Conservation (phyloP, 1,140 invertebrate species). For the Drosophila yakuba region DNA sequence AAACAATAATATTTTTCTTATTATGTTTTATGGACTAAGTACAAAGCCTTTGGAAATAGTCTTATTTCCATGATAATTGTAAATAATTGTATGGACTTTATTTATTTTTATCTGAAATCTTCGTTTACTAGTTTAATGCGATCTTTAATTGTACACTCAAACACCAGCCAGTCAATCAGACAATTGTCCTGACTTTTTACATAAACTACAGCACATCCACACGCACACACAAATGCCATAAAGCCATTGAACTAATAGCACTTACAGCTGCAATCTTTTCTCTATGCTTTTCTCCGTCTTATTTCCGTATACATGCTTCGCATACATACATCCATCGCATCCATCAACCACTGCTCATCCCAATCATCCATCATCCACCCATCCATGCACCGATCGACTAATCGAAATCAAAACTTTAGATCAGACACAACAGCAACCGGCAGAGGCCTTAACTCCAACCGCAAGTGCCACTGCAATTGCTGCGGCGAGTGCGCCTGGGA, state of each 20-base stretch:
- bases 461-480: conserved; percentile 41
- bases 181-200: conserved; percentile 2
- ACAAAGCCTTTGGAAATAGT: background rate
- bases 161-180: conserved; percentile 63
- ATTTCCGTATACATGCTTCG: conserved; percentile 22
- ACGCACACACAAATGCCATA: conserved; percentile 26
- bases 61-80: background rate
- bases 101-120: conserved; percentile 17
- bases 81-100: conserved; percentile 11
- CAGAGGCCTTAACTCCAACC: conserved; percentile 63
- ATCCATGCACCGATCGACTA: conserved; percentile 56
- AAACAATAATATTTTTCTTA: too few relatives aligned
- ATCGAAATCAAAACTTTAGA: conserved; percentile 72
- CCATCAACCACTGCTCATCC: conserved; percentile 18
- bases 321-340: background rate
- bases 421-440: conserved; percentile 60
- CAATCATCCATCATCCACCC: conserved; percentile 10
- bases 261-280: conserved; percentile 17
- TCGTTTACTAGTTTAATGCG: conserved; percentile 31
- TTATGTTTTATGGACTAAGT: background rate
- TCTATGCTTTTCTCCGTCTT: conserved; percentile 28
- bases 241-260: conserved; percentile 25
- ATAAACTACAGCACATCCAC: conserved; percentile 19
- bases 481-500: conserved; percentile 22
- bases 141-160: conserved; percentile 63